phyloP scores from a whole-genome alignment of 2,888 invertebrate species.

The Monoplex corrugatus region DNA sequence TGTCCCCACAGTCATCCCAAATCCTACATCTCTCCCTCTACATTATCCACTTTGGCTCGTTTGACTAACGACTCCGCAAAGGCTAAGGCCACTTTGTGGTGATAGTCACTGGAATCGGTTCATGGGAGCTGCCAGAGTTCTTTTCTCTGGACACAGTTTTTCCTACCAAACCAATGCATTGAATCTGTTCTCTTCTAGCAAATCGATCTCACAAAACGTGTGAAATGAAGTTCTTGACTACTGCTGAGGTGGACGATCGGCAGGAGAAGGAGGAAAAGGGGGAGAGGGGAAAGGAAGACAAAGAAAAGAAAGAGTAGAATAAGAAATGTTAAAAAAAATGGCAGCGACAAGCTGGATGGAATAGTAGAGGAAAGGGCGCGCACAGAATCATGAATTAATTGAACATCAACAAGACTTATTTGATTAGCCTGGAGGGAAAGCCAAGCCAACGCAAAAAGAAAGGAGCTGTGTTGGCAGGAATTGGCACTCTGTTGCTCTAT shows the following conservation, averaged over 20 bases:
- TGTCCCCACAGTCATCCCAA: constrained; percentile 13
- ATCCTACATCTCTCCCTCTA: constrained; percentile 35
- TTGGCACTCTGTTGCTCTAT: constrained; percentile 32
- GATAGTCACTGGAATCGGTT: constrained; percentile 7
- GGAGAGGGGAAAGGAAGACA: too few relatives aligned
- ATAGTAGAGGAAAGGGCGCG: too few relatives aligned
- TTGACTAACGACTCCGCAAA: constrained; percentile 44
- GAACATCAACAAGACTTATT: constrained; percentile 51
- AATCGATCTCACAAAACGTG: constrained; percentile 8
- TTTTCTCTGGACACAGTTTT: neutral
- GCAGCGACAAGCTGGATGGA: too few relatives aligned
- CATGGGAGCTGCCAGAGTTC: neutral
- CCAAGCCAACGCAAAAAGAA: neutral
- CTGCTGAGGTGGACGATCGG: too few relatives aligned
- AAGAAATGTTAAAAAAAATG: too few relatives aligned
- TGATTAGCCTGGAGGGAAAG: constrained; percentile 49
- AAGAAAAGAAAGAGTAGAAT: too few relatives aligned
- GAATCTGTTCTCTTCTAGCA: constrained; percentile 34
- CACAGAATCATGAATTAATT: constrained; percentile 53
- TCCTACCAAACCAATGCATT: constrained; percentile 39
- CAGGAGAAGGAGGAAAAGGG: too few relatives aligned
- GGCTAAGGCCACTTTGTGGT: neutral
- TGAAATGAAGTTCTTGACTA: constrained; percentile 37
- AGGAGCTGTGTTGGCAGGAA: constrained; percentile 21
- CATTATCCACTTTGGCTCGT: constrained; percentile 7